These are phyloP conservation scores for Dromococcyx pavoninus DNA, from an alignment of 2,797 vertebrate species.

Conservation along the genomic window DNA sequence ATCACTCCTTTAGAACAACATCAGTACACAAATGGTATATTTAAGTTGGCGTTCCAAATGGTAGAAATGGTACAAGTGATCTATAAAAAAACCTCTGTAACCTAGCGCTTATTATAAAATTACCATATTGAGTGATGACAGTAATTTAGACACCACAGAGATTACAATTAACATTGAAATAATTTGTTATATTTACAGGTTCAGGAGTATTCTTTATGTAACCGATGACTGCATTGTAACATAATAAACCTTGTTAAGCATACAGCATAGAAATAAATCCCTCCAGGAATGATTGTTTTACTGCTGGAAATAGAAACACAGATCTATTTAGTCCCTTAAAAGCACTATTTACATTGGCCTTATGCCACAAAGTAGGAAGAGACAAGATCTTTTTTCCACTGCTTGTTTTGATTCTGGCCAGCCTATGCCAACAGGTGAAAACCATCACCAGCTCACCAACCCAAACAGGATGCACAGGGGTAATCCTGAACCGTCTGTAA, in stretches of 20 bases:
- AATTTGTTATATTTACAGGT: background rate
- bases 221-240: background rate
- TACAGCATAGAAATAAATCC: background rate
- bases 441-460: background rate
- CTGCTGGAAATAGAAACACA: conserved; percentile 27
- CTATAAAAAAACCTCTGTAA: background rate
- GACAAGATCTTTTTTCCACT: background rate
- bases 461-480: background rate
- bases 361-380: background rate
- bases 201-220: background rate
- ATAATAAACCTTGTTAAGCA: background rate
- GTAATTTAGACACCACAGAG: background rate
- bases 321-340: conserved; percentile 4
- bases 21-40: background rate
- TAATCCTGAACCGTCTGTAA: background rate
- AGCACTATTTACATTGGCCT: conserved; percentile 27
- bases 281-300: background rate
- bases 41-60: background rate
- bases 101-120: background rate
- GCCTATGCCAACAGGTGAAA: background rate
- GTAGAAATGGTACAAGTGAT: background rate
- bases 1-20: background rate
- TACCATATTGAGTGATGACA: background rate
- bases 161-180: background rate
- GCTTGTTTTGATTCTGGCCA: background rate